Base-by-base conservation (phyloP, 2,888 invertebrate genomes). In the Margaritifera margaritifera region DNA sequence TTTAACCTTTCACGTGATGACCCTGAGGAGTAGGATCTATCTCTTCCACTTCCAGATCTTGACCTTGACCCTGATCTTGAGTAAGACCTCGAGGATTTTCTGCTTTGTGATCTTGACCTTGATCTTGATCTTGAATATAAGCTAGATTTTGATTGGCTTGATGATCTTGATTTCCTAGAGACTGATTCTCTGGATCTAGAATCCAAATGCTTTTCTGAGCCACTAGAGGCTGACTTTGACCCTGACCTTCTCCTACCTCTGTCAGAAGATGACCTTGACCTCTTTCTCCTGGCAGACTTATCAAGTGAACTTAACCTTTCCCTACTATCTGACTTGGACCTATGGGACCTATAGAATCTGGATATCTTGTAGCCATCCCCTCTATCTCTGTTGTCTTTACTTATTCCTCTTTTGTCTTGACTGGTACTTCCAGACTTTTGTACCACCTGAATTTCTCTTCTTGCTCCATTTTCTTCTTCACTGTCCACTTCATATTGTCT, bases 281-380 rank as follows among this genome's bases (percentile, higher is more conserved):
- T 53, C 1, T 59, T 63, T 51, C 62, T 57, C 42, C 31, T 63
- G 19, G 25, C 53, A 11, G 19, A 20, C 24, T 42, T 42, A 11
- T 42, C 15, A 42, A 42, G 42, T 59, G 74, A 70, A 55, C 62
- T 70, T 66, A 72, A 72, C 61, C 74, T 77, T 19, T 74, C 68
- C 62, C 66, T 68, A 58, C 74, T 74, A 11, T 51, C 24, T 70
- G 77, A 77, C 70, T 72, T 72, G 72, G 70, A 72, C 69, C 68
- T 71, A 53, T 65, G 72, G 72, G 70, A 72, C 69, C 68, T 71
- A 53, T 65, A 74, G 22, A 24, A 31, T 56, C 66, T 70, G 53
- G 63, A 66, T 54, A 54, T 68, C n/a, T 69, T 68, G 52, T 53
- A 42, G 42, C 42, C 42, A 42, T 42, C 25, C 54, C 22, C 63